These are phyloP conservation scores for Capitulum mitella DNA, from an alignment of 2,888 invertebrate species.

Conservation along the genomic window DNA sequence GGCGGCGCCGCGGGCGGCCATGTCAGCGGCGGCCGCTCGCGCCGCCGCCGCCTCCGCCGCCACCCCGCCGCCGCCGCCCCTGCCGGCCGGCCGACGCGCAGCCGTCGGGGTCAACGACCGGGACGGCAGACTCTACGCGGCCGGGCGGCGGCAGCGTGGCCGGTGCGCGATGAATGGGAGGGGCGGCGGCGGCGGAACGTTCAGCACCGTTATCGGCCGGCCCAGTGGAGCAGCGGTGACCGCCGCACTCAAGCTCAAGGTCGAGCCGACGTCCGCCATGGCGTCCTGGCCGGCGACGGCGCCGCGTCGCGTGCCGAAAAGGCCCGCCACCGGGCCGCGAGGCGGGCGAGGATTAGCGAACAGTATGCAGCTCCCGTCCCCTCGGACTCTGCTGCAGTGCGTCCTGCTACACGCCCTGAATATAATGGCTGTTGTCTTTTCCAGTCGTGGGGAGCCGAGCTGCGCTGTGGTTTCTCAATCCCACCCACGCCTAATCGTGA, in stretches of 20 bases:
- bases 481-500: too few relatives aligned
- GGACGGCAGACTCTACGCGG: conserved; percentile 8
- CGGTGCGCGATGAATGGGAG: background rate
- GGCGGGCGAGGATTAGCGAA: too few relatives aligned
- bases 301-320: too few relatives aligned
- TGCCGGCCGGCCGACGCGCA: background rate
- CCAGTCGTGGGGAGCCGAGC: too few relatives aligned
- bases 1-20: background rate
- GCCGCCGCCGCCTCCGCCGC: background rate
- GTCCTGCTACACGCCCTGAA: too few relatives aligned
- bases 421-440: too few relatives aligned
- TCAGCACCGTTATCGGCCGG: background rate
- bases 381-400: too few relatives aligned
- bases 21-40: background rate
- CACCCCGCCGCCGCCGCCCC: background rate
- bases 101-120: conserved; percentile 10
- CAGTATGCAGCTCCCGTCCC: too few relatives aligned
- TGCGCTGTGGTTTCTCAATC: too few relatives aligned
- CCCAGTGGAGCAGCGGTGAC: background rate
- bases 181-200: background rate
- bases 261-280: too few relatives aligned
- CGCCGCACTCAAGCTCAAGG: background rate
- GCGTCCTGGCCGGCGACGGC: too few relatives aligned
- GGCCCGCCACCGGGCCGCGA: too few relatives aligned
- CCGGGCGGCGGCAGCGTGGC: background rate